Evolutionary conservation across 2,113 vertebrate species (phyloP).

Genomic region (Phyllopteryx taeniolatus): DNA sequence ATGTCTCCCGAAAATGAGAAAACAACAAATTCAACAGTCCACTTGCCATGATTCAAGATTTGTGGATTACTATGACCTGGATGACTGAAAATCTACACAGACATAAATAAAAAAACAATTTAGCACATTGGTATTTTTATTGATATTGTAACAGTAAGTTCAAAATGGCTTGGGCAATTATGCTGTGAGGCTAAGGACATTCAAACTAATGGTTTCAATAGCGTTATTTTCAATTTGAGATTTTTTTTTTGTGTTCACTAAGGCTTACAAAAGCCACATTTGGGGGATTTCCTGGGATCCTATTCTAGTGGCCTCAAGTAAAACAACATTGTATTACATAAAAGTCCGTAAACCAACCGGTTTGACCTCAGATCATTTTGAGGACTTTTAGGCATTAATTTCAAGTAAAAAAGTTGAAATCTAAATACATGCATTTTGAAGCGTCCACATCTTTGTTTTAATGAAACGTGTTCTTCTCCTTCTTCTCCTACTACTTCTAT

Average conservation of each 20-base stretch:
- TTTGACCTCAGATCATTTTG: too few relatives aligned
- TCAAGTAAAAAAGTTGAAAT: too few relatives aligned
- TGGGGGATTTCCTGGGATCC: not conserved
- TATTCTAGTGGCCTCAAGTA: not conserved
- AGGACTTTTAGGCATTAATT: too few relatives aligned
- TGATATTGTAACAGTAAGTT: not conserved
- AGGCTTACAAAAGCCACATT: not conserved
- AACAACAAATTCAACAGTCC: not conserved
- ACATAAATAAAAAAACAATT: not conserved
- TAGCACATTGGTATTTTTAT: not conserved
- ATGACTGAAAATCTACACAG: not conserved
- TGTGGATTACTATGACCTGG: not conserved
- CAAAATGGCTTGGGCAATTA: not conserved
- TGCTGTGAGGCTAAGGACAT: too few relatives aligned
- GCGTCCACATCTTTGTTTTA: not conserved
- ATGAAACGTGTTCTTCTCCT: not conserved
- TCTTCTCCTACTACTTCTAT: too few relatives aligned
- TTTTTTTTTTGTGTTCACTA: too few relatives aligned
- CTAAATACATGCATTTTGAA: too few relatives aligned
- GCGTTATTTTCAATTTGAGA: too few relatives aligned
- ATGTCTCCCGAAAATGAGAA: not conserved
- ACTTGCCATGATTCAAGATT: not conserved
- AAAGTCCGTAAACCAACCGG: constrained; percentile 22
- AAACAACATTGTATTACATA: not conserved
- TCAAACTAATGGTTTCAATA: too few relatives aligned